These are phyloP conservation scores for Xerus rutilus DNA, from an alignment of 2,797 vertebrate species.

Conservation along the genomic window DNA sequence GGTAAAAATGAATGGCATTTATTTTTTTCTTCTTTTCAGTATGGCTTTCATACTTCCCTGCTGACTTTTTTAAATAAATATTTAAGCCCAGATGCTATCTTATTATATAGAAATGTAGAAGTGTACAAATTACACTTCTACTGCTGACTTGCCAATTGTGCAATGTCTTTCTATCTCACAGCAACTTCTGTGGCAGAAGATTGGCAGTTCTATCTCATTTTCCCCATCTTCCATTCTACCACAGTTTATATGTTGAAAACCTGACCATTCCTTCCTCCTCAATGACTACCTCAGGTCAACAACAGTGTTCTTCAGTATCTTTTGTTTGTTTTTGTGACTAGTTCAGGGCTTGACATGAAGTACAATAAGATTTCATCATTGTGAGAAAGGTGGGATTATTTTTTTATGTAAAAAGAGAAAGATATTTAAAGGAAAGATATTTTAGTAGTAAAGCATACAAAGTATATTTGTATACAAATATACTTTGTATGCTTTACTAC, in stretches of 20 bases:
- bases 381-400: background rate
- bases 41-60: background rate
- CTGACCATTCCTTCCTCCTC: background rate
- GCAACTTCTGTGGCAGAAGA: background rate
- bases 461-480: too few relatives aligned
- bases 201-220: background rate
- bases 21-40: background rate
- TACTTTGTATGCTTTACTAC: too few relatives aligned
- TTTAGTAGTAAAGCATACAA: too few relatives aligned
- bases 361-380: background rate
- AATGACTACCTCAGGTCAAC: background rate
- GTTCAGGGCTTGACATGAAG: background rate
- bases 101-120: background rate
- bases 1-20: background rate
- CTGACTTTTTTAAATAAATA: slow-evolving; percentile 48
- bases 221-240: background rate
- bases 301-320: background rate
- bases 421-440: background rate
- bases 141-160: background rate
- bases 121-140: background rate
- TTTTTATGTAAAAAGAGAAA: background rate
- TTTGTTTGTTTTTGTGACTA: background rate
- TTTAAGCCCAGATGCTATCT: background rate
- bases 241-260: background rate
- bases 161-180: background rate